These are phyloP conservation scores for Cerastis rubricosa DNA, from an alignment of 2,888 invertebrate species.

Conservation along the genomic window DNA sequence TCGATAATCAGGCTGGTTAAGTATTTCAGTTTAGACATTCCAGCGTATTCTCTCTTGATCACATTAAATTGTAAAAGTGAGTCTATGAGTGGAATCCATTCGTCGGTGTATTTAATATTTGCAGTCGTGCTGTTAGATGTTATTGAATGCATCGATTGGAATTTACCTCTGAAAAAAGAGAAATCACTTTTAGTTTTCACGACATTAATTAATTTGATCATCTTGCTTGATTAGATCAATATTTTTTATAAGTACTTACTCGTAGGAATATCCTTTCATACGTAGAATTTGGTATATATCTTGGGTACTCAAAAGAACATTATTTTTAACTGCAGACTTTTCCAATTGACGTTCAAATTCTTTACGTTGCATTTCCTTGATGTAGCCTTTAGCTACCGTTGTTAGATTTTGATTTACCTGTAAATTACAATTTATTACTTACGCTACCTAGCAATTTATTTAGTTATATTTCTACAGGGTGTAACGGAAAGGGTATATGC, in stretches of 20 bases:
- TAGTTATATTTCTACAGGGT: not conserved
- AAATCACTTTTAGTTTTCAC: not conserved
- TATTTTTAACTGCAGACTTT: not conserved
- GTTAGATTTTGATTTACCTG: conserved; percentile 26
- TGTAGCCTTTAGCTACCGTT: conserved; percentile 34
- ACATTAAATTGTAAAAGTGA: conserved; percentile 64
- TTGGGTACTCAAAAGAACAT: not conserved
- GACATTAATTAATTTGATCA: not conserved
- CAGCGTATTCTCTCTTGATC: conserved; percentile 52
- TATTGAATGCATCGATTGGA: conserved; percentile 48
- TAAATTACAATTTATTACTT: not conserved
- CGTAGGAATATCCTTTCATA: conserved; percentile 50
- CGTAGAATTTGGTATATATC: conserved; percentile 46
- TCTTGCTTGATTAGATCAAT: too few relatives aligned
- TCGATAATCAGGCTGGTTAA: conserved; percentile 22
- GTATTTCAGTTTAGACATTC: conserved; percentile 40
- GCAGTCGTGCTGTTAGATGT: conserved; percentile 90
- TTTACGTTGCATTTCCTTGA: not conserved
- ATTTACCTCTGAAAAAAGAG: conserved; percentile 40
- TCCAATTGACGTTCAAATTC: not conserved
- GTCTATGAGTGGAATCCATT: conserved; percentile 61
- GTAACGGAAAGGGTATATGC: too few relatives aligned
- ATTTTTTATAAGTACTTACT: conserved; percentile 31
- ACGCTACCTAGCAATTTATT: not conserved
- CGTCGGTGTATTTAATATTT: conserved; percentile 78